Percentiles rank a stretch among this genome's conserved stretches.
These are phyloP conservation scores for Danio albolineatus DNA, from an alignment of 2,797 vertebrate species.

Conservation along the genomic window DNA sequence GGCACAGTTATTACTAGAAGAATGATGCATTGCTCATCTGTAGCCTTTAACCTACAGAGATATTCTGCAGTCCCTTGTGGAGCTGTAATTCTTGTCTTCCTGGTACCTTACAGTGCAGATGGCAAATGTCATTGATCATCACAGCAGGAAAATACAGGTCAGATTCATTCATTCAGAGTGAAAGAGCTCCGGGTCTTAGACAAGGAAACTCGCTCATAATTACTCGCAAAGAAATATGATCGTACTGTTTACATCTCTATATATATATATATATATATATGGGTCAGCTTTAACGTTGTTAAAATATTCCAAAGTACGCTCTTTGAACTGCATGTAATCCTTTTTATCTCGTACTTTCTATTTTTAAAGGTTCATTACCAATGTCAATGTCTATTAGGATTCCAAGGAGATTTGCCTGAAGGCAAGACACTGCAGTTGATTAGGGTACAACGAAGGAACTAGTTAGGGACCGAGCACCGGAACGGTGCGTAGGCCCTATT, in stretches of 20 bases:
- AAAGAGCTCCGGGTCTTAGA: conserved; percentile 20
- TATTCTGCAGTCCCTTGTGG: conserved; percentile 29
- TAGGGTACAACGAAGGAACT: too few species aligned
- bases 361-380: conserved; percentile 2
- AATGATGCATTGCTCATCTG: conserved; percentile 40
- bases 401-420: background rate
- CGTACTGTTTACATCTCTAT: background rate
- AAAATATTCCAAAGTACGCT: background rate
- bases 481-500: too few species aligned
- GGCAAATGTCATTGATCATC: conserved; percentile 10
- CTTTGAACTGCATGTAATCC: conserved; percentile 9
- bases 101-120: background rate
- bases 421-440: too few species aligned
- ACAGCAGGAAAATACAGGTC: conserved; percentile 46
- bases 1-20: conserved; percentile 40
- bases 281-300: conserved; percentile 1
- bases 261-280: too few species aligned
- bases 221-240: conserved; percentile 7
- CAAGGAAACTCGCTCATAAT: conserved; percentile 5
- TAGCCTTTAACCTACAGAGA: conserved; percentile 34
- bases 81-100: conserved; percentile 13
- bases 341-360: background rate
- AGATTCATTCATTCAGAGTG: conserved; percentile 27
- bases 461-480: too few species aligned
- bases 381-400: conserved; percentile 2